Base-by-base conservation (phyloP, 2,888 invertebrate genomes). In the Heteropelma amictum region DNA sequence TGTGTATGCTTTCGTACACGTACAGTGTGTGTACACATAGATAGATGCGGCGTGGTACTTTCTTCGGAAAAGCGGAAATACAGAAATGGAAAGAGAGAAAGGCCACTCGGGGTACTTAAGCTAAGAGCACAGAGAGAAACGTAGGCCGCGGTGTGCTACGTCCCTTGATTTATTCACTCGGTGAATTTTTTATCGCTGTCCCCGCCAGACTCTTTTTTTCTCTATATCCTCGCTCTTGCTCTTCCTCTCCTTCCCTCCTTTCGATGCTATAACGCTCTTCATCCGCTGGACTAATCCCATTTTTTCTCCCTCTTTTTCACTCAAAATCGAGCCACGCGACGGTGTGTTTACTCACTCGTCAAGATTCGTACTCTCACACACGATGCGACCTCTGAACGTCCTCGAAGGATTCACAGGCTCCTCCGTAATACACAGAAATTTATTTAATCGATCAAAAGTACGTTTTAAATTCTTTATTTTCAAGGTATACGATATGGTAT, bases 161-260 rank as follows among this genome's bases (percentile, higher is more conserved):
- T 80, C 81, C 80, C 83, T 82, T 86, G 86, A 86, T 87, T 87
- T 87, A 87, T 87, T 87, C 86, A 86, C 83, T 85, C 82, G 79
- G 80, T 86, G 86, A 85, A 87, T 86, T 85, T 86, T 87, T 86
- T 82, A 86, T 80, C 79, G 74, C 72, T 60, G 72, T 65, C 53
- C 69, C 45, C 64, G 54, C 63, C 54, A 54, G 49, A 71, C 54
- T 65, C 68, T 51, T 38, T 30, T 23, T 33, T 26, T 56, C 19
- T 17, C 19, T 23, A 17, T 38, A 58, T 64, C 40, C 60, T 42
- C 65, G 45, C 54, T 63, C 65, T 65, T n/a, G n/a, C n/a, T n/a
- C n/a, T n/a, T n/a, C n/a, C 56, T 21, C 70, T 64, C 71, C 45
- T 60, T 38, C 35, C 63, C 33, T 33, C 56, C 70, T 26, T 53